A percentile compares a stretch with the other conserved stretches of the same genome.
phyloP scores from a whole-genome alignment of 2,888 invertebrate species.

The Sphaerophoria taeniata region DNA sequence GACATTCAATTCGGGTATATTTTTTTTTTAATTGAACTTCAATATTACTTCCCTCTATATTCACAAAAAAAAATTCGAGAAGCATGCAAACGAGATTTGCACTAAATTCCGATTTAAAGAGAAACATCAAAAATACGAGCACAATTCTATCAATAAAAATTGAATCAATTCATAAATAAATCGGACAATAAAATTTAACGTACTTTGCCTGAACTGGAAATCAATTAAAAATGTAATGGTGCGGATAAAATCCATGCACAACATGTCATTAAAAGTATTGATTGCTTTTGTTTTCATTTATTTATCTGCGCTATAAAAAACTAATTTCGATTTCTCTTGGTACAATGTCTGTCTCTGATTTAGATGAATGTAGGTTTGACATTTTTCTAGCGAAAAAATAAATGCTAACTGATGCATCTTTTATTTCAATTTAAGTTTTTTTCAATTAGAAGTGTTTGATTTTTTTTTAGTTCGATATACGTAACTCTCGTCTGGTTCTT shows the following conservation, averaged over 20 bases:
- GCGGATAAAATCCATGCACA: constrained; percentile 5
- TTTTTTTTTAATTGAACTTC: constrained; percentile 54
- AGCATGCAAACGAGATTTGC: background rate
- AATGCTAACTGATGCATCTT: too few relatives aligned
- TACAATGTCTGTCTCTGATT: background rate
- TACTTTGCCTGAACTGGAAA: background rate
- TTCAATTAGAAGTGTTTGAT: constrained; percentile 27
- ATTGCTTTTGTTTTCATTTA: constrained; percentile 2
- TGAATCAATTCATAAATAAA: constrained; percentile 3
- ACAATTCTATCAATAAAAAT: constrained; percentile 23
- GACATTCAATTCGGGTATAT: constrained; percentile 44
- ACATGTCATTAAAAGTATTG: constrained; percentile 14
- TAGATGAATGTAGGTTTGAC: background rate
- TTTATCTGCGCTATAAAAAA: background rate
- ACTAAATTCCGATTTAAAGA: constrained; percentile 15
- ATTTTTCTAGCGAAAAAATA: background rate
- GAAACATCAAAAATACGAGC: background rate
- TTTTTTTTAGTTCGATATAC: background rate
- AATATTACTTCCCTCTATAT: background rate
- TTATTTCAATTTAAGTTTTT: background rate
- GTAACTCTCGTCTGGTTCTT: constrained; percentile 1
- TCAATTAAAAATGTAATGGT: constrained; percentile 17
- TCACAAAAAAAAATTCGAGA: background rate
- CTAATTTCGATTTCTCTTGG: background rate
- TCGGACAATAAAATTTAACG: constrained; percentile 24